phyloP scores from a whole-genome alignment of 2,113 vertebrate genomes.

The Gracilinanus agilis region DNA sequence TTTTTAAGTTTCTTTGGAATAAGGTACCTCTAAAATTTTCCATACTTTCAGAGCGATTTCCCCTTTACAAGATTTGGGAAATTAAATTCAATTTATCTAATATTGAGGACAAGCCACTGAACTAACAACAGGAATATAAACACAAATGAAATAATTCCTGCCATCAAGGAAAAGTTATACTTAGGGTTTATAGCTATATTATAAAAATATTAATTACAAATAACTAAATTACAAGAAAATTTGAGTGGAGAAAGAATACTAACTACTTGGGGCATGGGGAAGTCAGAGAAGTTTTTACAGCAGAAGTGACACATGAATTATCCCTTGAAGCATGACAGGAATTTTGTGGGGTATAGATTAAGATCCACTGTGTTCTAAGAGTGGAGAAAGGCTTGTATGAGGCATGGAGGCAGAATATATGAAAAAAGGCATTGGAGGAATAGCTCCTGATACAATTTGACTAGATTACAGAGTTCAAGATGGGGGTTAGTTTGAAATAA shows the following conservation, averaged over 20 bases:
- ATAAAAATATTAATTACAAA: not conserved
- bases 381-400: not conserved
- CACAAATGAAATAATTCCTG: not conserved
- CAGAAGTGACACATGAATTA: not conserved
- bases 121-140: not conserved
- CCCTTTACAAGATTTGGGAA: not conserved
- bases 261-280: not conserved
- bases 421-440: not conserved
- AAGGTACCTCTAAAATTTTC: not conserved
- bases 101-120: not conserved
- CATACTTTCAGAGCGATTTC: not conserved
- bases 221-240: not conserved
- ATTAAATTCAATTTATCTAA: not conserved
- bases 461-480: not conserved
- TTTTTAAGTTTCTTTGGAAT: not conserved
- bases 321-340: not conserved
- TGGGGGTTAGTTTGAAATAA: not conserved
- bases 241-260: not conserved
- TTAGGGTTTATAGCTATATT: not conserved
- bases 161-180: not conserved
- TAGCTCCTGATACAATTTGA: not conserved
- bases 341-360: too few relatives aligned
- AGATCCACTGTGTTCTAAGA: too few relatives aligned
- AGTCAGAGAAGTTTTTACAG: not conserved
- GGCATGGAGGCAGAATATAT: not conserved